Evolutionary conservation across 2,797 vertebrate genomes (phyloP), one percentile per base, ranked within the genome.

Genomic region (Remorina albescens): DNA sequence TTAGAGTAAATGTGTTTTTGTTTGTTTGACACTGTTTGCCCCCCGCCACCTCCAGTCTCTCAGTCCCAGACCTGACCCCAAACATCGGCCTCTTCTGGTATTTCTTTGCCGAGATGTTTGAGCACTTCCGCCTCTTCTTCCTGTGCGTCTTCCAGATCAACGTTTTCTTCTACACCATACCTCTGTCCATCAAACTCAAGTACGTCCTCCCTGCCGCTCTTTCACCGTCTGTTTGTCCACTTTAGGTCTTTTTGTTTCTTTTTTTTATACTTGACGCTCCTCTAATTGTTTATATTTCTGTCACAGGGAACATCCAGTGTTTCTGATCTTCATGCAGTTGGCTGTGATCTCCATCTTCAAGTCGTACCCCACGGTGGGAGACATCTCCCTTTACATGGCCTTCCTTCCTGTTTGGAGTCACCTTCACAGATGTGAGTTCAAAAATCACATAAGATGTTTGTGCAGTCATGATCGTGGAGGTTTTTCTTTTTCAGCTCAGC

Each of bases 41-140:
- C 26, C 12, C 7, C 4, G 8, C 64, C 54, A 46, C 37, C 19
- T 49, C 5, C 78, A 99, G 98, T 83, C 96, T 99, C 70, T 98
- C 97, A 0, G 97, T 99, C 41, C 97, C 98, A 41, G 98, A 99
- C 86, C 94, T 99, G 81, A 99, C 98, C 11, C 98, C 98, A 18
- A 99, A 99, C 91, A 96, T 99, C 21, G 98, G 98, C 58, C 96
- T 99, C 81, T 99, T 99, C 91, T 99, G 98, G 98, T 99, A 99
- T 90, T 99, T 99, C 95, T 99, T 99, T 71, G 97, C 98, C 0
- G 98, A 99, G 95, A 98, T 99, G 98, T 99, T 99, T 67, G 97
- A 99, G 60, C 98, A 99, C 90, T 99, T 99, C 56, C 96, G 97
- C 69, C 95, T 98, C 83, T 99, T 99, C 93, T 99, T 99, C 80